Evolutionary conservation across 2,797 vertebrate genomes (phyloP).

Genomic region (Selene dorsalis): DNA sequence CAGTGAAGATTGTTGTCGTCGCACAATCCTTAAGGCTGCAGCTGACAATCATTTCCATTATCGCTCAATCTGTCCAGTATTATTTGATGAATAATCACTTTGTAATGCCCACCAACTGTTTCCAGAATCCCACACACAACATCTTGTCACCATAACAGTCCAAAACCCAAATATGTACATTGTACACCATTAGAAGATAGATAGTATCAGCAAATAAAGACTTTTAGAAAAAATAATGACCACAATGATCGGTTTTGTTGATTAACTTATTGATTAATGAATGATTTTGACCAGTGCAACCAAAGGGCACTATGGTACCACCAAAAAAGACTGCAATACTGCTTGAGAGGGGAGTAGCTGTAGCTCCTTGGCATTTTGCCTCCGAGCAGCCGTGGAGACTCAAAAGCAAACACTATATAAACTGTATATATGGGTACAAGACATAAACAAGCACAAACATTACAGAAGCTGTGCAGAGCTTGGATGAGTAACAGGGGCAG

Average conservation of each 20-base stretch:
- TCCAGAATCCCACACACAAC: neutral
- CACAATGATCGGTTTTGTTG: neutral
- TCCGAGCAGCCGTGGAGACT: neutral
- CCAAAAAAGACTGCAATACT: neutral
- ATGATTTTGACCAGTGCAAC: neutral
- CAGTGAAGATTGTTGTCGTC: neutral
- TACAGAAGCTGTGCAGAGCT: constrained; percentile 15
- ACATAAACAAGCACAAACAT: constrained; percentile 11
- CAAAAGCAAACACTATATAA: neutral
- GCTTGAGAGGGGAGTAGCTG: neutral
- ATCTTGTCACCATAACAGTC: neutral
- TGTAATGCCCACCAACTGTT: neutral
- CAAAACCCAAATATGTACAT: neutral
- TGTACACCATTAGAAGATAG: neutral
- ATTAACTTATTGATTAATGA: too few relatives aligned
- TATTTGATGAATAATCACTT: neutral
- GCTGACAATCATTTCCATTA: neutral
- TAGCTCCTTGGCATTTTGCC: neutral
- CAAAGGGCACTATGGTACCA: neutral
- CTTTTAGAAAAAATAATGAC: neutral
- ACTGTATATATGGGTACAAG: neutral
- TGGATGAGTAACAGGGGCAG: constrained; percentile 50
- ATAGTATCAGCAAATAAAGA: neutral
- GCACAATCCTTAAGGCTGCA: neutral
- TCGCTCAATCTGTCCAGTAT: neutral